Base-by-base conservation (phyloP, 2,797 vertebrate genomes). In the Coccyzus lansbergi region DNA sequence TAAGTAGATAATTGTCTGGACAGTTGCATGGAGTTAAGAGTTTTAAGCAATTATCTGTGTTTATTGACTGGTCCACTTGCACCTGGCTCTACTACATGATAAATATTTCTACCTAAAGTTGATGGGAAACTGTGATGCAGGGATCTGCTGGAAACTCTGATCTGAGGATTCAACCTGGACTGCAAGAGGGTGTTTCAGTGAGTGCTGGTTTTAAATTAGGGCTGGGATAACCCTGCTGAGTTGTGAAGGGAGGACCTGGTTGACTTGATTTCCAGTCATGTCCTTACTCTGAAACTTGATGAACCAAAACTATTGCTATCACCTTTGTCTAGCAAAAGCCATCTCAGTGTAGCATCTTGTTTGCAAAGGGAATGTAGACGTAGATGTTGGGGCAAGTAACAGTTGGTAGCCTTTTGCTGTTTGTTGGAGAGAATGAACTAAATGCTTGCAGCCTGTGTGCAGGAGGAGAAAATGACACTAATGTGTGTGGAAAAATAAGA, bases 1-100 rank as follows among this genome's bases (percentile, higher is more conserved):
- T 91, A 90, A 94, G 90, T 46, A 90, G 90, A 88, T 93, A 88
- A 93, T 90, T 91, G 38, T 88, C 87, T 91, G 85, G 86, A 58
- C 88, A 87, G 78, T 77, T 93, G 75, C 8, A 6, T 29, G 60
- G 74, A 78, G 8, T 84, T 90, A 92, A 92, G 88, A 10, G 1
- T 68, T 94, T 92, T 81, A 96, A 92, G 59, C 52, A 82, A 76
- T 94, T 91, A 90, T 84, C 85, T 86, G 55, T 87, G 40, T 74
- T 91, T 93, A 84, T 88, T 92, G 76, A 92, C 76, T 60, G 67
- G 77, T 79, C 76, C 44, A 11, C 67, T 83, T 78, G 52, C 72
- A 67, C 67, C 84, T 91, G 82, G 31, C 42, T 62, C 55, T 83
- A 12, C 33, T 67, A 33, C 34, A 64, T 48, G 6, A 3, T 34